Evolutionary conservation across 2,888 invertebrate species (phyloP).

Genomic region (Ophion obscuratus): DNA sequence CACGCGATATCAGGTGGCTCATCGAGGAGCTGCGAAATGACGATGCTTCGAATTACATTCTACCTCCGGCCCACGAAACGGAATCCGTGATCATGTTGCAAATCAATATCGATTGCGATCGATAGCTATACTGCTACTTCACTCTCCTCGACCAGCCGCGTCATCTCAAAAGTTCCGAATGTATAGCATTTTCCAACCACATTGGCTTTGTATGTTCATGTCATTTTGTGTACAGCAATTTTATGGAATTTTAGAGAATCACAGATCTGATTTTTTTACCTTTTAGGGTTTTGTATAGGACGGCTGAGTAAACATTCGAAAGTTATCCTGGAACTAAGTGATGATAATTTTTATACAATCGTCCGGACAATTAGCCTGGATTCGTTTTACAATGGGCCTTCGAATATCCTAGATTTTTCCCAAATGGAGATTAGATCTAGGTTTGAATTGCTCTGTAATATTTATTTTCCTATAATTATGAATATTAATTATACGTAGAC

Average conservation of each 20-base stretch:
- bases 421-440: too few relatives aligned
- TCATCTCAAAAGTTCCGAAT: conserved; percentile 69
- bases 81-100: conserved; percentile 80
- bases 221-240: background rate
- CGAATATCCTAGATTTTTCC: too few relatives aligned
- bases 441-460: too few relatives aligned
- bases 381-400: background rate
- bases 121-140: conserved; percentile 79
- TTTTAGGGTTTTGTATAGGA: background rate
- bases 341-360: too few relatives aligned
- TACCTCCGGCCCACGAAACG: conserved; percentile 68
- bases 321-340: background rate
- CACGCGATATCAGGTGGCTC: conserved; percentile 57
- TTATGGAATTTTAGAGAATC: background rate
- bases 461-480: too few relatives aligned
- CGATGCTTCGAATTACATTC: conserved; percentile 44
- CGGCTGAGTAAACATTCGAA: background rate
- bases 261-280: background rate
- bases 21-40: conserved; percentile 51
- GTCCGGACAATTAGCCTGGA: too few relatives aligned
- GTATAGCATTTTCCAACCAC: background rate
- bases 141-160: conserved; percentile 72
- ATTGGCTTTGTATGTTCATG: conserved; percentile 12
- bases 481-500: too few relatives aligned
- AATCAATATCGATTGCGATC: conserved; percentile 78